Evolutionary conservation across 2,797 vertebrate species (phyloP), one percentile per base, ranked within the genome.

Genomic region (Falco novaeseelandiae): DNA sequence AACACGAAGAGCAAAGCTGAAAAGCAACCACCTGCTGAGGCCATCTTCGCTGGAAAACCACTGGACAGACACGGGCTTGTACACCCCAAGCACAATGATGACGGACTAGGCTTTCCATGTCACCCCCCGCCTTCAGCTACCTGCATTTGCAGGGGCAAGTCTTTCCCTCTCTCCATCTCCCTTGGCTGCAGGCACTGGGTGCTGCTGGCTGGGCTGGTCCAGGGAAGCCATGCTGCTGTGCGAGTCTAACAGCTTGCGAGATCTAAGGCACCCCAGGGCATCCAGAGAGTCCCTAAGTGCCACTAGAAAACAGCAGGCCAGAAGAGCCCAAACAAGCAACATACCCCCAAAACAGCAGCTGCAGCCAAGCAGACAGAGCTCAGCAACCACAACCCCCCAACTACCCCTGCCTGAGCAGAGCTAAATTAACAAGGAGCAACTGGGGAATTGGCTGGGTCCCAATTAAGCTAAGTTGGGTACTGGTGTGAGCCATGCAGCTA

Each of bases 31-130:
- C 14, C 8, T 23, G 6, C 62, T 34, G n/a, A 69, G 46, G 14
- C 40, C 46, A 29, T 4, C 22, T 69, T 4, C n/a, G 29, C 48
- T 29, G 17, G 52, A 57, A 87, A 57, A 62, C 10, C 27, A 13
- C 44, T 51, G 9, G 14, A 51, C 5, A 49, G 11, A 54, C 40
- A 38, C 14, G 34, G 46, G 22, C 29, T 40, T 18, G 6, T 20
- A 58, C 12, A 42, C 12, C 15, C 19, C 22, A 48, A 49, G 25
- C 18, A 80, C 54, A 74, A 14, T 1, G 0, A 20, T 0, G 1
- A 12, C 8, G 6, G 65, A 36, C 20, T 12, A 4, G 30, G 38
- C 20, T 57, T 69, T 72, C 21, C 7, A 0, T 36, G 21, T 58
- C 55, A 57, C 19, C 14, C 7, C 13, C 38, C 34, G 46, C 49